Evolutionary conservation across 2,888 invertebrate species (phyloP).

Genomic region (Sinelater perroti): DNA sequence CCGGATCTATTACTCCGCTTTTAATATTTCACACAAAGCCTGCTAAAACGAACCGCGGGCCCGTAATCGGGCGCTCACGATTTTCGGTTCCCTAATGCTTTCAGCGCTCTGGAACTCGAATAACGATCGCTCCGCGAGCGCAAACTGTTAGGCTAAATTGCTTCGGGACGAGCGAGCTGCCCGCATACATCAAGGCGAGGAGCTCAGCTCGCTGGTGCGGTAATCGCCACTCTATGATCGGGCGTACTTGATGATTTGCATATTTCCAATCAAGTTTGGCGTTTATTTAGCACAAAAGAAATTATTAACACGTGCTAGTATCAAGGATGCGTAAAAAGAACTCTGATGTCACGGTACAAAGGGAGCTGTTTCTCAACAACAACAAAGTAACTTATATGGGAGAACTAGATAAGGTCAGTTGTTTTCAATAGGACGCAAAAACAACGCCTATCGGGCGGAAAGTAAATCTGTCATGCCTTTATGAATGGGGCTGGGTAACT

Average conservation of each 20-base stretch:
- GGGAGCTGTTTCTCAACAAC: neutral
- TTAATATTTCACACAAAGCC: constrained; percentile 10
- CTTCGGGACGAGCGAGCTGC: too few species aligned
- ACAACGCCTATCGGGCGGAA: too few species aligned
- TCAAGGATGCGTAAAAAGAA: neutral
- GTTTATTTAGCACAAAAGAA: constrained; percentile 5
- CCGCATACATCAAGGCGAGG: too few species aligned
- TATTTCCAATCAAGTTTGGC: neutral
- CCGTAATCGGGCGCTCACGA: constrained; percentile 8
- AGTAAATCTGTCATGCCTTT: too few species aligned
- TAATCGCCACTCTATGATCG: too few species aligned
- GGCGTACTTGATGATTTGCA: constrained; percentile 1
- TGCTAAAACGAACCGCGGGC: constrained; percentile 4
- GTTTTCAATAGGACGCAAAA: too few species aligned
- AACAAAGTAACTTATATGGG: neutral
- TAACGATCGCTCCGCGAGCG: neutral
- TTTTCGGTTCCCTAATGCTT: constrained; percentile 11
- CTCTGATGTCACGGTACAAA: constrained; percentile 2
- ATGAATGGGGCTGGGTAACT: too few species aligned
- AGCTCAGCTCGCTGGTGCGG: too few species aligned
- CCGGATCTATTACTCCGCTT: constrained; percentile 23
- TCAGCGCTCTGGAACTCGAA: constrained; percentile 8
- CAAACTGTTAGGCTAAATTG: constrained; percentile 6
- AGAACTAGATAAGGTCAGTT: too few species aligned
- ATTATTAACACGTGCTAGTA: constrained; percentile 6